These are phyloP conservation scores for Diuraphis noxia DNA, from an alignment of 1,140 invertebrate species.

Conservation along the genomic window DNA sequence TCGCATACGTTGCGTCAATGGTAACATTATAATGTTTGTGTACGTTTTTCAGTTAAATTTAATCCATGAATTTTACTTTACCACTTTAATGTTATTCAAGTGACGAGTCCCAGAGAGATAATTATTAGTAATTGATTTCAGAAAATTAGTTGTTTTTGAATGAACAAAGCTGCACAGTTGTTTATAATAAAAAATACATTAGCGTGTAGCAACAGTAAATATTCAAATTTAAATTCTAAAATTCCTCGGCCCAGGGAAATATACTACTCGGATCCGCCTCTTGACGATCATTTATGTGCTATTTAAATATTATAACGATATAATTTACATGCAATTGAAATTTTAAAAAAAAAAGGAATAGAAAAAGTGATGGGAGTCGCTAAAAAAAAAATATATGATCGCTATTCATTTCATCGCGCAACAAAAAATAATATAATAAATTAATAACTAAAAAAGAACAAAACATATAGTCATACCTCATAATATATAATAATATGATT, in stretches of 20 bases:
- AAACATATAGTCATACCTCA: not conserved
- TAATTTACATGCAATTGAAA: not conserved
- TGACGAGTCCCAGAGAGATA: not conserved
- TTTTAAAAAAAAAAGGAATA: not conserved
- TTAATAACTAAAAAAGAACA: not conserved
- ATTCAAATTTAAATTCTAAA: not conserved
- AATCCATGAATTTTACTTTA: not conserved
- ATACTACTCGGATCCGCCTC: not conserved
- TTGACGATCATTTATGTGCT: too few species aligned
- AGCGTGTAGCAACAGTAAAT: not conserved
- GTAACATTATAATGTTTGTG: not conserved
- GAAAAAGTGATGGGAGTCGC: too few species aligned
- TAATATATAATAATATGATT: not conserved
- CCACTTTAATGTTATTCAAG: not conserved
- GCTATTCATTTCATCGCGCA: not conserved
- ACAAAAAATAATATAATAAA: not conserved
- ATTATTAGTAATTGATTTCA: not conserved
- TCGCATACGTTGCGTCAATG: not conserved
- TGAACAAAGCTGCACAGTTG: not conserved
- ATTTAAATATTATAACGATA: not conserved
- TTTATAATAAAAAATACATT: not conserved
- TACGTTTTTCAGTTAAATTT: not conserved
- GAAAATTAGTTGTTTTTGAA: not conserved
- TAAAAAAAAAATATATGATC: not conserved
- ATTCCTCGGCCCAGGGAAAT: not conserved